Evolutionary conservation across 2,888 invertebrate genomes (phyloP), one percentile per base, ranked within the genome.

Genomic region (Tachina grossa): DNA sequence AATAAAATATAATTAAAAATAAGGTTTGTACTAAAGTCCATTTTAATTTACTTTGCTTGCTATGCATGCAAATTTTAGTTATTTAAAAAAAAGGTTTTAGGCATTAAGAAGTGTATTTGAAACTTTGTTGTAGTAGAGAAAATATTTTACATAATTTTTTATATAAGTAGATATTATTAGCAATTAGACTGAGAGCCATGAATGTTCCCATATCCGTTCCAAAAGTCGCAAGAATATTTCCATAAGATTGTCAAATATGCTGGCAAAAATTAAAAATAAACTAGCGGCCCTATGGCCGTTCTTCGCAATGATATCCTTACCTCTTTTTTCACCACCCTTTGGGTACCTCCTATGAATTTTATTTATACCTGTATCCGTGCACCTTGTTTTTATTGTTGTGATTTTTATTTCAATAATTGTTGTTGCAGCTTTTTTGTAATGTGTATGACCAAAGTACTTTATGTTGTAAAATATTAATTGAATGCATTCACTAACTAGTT

Each of bases 381-480:
- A 55, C n/a, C 16, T 55, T n/a, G n/a, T n/a, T 66, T 68, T 59
- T 68, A 55, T 65, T 76, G 41, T 43, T 77, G 43, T 69, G 51
- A 61, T 78, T 78, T 69, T 69, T 59, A 68, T 68, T 69, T 57
- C 31, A 41, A 75, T 55, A 75, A 53, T 51, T 51, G 31, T 63
- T 72, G 41, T 72, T 69, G 66, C 3, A 49, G 69, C 45, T 59
- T 69, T 49, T 72, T 77, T 79, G 51, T 80, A 59, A 43, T n/a
- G 19, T 71, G 57, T 76, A 59, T 68, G 76, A 55, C 68, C 66
- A 85, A 83, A 83, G 79, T 85, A 85, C 72, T 83, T 79, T 80
- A 76, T 83, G 76, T 76, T 85, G 85, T 83, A 85, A 85, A 85
- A 85, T 85, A 83, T 83, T 85, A 85, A 85, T 85, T 80, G 72